Evolutionary conservation across 2,113 vertebrate species (phyloP), one percentile per base, ranked within the genome.

Genomic region (Macaca nemestrina): DNA sequence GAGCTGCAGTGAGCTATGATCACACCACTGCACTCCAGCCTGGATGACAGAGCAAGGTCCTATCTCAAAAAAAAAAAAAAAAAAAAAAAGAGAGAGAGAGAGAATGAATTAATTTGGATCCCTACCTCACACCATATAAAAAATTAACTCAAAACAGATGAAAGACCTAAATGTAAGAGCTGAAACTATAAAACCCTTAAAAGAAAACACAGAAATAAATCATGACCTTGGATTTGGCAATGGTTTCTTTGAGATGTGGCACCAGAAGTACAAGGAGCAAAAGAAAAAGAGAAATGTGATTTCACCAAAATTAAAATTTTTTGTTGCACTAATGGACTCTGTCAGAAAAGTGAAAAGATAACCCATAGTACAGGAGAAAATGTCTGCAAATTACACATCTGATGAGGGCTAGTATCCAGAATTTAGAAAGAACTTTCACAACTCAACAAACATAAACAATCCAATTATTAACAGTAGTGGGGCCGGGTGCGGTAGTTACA

Each of bases 61-160:
- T 64, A 5, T 32, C 27, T 30, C 27, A 64, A 30, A 13, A 64
- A 30, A 30, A 30, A 64, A 61, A 61, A 59, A 8, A 64, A 25
- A 25, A 59, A 23, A 23, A 0, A 1, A 22, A 0, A 8, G 0
- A 23, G 0, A 10, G 2, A 57, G 22, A 59, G 3, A 61, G 2
- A 64, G 2, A 64, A 27, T 30, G 27, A 80, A 50, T 80, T 27
- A 70, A 70, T n/a, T 35, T 55, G 76, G 50, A 52, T 30, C 45
- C 76, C 25, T 40, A 90, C 76, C 76, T 80, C 76, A 80, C 76
- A 52, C 25, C 17, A 78, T 52, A 68, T 40, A 40, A 2, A 52
- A 90, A 68, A 16, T 80, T 68, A 52, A 79, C 43, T 90, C 59
- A 76, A 90, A 80, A 90, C 13, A 17, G 6, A 52, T 80, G 23